These are phyloP conservation scores for Valencia hispanica DNA, from an alignment of 2,797 vertebrate genomes.

Conservation along the genomic window DNA sequence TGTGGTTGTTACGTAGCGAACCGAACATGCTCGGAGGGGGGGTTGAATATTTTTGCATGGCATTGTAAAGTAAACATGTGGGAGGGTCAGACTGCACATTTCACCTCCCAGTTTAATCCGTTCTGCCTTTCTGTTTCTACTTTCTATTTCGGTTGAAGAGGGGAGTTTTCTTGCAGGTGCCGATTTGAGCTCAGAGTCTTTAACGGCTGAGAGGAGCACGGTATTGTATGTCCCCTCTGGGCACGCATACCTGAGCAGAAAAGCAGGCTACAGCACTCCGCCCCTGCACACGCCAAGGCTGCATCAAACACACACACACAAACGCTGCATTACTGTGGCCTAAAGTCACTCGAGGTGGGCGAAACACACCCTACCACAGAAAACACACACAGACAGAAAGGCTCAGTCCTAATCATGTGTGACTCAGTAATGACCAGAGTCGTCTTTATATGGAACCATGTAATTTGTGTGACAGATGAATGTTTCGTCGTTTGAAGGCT, in stretches of 20 bases:
- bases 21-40: not conserved
- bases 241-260: slow-evolving; percentile 83
- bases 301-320: slow-evolving; percentile 57
- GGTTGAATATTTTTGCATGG: not conserved
- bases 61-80: not conserved
- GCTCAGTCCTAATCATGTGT: slow-evolving; percentile 57
- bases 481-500: slow-evolving; percentile 37
- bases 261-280: slow-evolving; percentile 78
- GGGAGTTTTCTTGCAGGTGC: not conserved
- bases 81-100: not conserved
- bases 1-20: not conserved
- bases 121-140: slow-evolving; percentile 2
- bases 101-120: not conserved
- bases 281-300: slow-evolving; percentile 74
- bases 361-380: slow-evolving; percentile 70
- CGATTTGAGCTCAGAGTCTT: slow-evolving; percentile 21
- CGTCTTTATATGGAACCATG: slow-evolving; percentile 60
- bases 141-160: slow-evolving; percentile 5
- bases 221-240: slow-evolving; percentile 78
- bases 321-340: slow-evolving; percentile 68
- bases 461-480: slow-evolving; percentile 55
- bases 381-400: slow-evolving; percentile 50
- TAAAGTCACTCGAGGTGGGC: slow-evolving; percentile 72
- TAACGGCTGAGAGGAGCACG: slow-evolving; percentile 66
- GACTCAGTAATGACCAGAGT: slow-evolving; percentile 59